Evolutionary conservation across 2,113 vertebrate species (phyloP).

Genomic region (Poeciliopsis turrubarensis): DNA sequence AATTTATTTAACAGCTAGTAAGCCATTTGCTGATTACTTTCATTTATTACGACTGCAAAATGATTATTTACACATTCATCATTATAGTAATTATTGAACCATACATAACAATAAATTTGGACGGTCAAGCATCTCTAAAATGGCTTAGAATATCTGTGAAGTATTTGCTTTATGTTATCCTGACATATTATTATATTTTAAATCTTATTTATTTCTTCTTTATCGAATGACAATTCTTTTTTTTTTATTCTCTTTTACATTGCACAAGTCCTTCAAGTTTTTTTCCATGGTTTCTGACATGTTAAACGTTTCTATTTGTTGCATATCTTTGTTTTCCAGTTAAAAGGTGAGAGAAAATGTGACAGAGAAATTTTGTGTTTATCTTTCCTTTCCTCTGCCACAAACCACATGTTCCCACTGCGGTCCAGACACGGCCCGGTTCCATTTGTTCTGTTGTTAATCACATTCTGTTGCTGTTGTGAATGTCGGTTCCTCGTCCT

Average conservation of each 20-base stretch:
- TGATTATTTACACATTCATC: neutral
- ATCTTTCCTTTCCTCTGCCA: slow-evolving; percentile 10
- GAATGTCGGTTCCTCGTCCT: neutral
- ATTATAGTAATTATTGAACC: neutral
- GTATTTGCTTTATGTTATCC: neutral
- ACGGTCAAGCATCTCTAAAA: too few species aligned
- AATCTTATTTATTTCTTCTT: neutral
- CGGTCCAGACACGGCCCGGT: too few species aligned
- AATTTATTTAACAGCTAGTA: too few species aligned
- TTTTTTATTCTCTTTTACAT: neutral
- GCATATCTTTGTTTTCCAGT: neutral
- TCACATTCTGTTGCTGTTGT: slow-evolving; percentile 1
- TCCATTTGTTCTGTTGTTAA: slow-evolving; percentile 13
- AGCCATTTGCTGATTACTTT: too few species aligned
- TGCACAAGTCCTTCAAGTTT: neutral
- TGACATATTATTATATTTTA: neutral
- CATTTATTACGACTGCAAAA: too few species aligned
- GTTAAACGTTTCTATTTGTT: neutral
- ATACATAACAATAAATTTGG: neutral
- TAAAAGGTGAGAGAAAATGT: slow-evolving; percentile 1
- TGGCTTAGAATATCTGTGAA: neutral
- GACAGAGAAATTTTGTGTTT: slow-evolving; percentile 10
- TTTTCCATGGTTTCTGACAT: neutral
- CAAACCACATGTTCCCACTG: neutral
- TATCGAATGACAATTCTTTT: neutral